These are phyloP conservation scores for Ornithoptera priamus DNA, from an alignment of 2,888 invertebrate genomes.

Conservation along the genomic window DNA sequence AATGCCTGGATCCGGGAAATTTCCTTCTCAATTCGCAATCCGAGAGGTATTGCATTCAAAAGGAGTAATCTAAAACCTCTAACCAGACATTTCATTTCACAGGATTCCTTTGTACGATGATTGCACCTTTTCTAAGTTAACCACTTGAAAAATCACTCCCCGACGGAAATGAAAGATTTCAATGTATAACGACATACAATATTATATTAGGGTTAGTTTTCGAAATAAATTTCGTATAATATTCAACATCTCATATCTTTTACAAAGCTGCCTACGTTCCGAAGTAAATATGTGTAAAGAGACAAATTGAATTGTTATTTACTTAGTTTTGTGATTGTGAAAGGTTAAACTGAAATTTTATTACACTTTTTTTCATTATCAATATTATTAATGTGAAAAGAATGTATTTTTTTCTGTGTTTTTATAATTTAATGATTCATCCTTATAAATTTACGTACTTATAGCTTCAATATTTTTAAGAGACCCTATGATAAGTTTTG, in stretches of 20 bases:
- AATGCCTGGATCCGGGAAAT: background rate
- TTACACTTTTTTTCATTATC: too few relatives aligned
- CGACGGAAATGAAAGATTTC: background rate
- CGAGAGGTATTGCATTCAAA: background rate
- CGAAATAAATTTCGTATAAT: background rate
- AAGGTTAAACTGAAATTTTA: too few relatives aligned
- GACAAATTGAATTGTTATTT: too few relatives aligned
- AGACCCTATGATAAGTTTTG: too few relatives aligned
- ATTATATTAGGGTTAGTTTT: background rate
- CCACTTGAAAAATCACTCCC: background rate
- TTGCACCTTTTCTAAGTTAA: background rate
- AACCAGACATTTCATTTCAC: background rate
- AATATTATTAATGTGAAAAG: too few relatives aligned
- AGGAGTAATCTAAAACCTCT: background rate
- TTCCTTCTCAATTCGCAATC: conserved; percentile 16
- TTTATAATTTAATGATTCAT: too few relatives aligned
- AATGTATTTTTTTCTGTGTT: too few relatives aligned
- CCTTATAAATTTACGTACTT: too few relatives aligned
- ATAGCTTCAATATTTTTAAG: too few relatives aligned
- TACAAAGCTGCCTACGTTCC: background rate
- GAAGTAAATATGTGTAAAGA: background rate
- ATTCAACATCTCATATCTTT: background rate
- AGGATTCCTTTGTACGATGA: background rate
- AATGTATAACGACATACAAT: background rate
- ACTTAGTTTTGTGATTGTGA: background rate